Percentiles rank a stretch among this genome's conserved stretches.
phyloP scores from a whole-genome alignment of 2,113 vertebrate genomes.

The Dicrurus megarhynchus region DNA sequence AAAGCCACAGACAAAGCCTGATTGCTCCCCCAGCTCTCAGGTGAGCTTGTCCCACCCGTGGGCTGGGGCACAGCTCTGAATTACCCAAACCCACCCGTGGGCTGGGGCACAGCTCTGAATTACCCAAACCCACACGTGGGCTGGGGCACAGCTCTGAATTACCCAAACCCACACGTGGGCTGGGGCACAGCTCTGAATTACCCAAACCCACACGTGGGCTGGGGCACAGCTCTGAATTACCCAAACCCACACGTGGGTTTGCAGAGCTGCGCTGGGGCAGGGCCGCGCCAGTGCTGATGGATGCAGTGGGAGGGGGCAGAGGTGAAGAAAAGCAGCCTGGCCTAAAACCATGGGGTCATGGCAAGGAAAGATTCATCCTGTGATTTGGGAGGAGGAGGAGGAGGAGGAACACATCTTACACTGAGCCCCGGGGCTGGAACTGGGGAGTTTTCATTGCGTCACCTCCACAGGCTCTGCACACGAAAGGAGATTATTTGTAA shows the following conservation, averaged over 20 bases:
- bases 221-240: too few relatives aligned
- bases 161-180: too few relatives aligned
- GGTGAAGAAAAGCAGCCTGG: neutral
- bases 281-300: rapidly evolving
- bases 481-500: neutral
- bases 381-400: neutral
- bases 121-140: too few relatives aligned
- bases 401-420: neutral
- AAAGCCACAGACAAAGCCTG: neutral
- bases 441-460: neutral
- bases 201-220: too few relatives aligned
- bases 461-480: neutral
- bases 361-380: neutral
- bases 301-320: neutral
- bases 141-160: too few relatives aligned
- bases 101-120: too few relatives aligned
- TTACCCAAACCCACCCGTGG: too few relatives aligned
- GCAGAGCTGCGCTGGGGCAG: too few relatives aligned
- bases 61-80: neutral
- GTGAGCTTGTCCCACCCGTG: too few relatives aligned
- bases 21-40: rapidly evolving
- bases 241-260: too few relatives aligned
- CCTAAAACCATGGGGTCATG: neutral
- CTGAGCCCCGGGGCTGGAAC: neutral
- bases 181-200: too few relatives aligned